Base-by-base conservation (phyloP, 2,797 vertebrate species). In the Synaphobranchus kaupii region DNA sequence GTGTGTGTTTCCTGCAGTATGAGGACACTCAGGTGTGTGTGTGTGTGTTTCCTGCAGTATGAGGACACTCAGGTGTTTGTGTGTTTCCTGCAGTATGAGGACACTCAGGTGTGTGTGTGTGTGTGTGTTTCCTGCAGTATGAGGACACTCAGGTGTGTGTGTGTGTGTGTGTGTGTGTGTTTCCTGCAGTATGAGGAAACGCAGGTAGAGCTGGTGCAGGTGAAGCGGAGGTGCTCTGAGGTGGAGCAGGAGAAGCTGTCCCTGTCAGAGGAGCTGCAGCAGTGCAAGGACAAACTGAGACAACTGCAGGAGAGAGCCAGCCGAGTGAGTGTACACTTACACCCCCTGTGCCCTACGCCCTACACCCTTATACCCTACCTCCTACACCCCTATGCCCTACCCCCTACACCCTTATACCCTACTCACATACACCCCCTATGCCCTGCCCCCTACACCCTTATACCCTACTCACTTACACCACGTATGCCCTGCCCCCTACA, bases 281-380 rank as follows among this genome's bases (percentile, higher is more conserved):
- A 97, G 85, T 98, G 96, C 96, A 98, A 98, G 96, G 96, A 96
- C 88, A 97, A 94, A 93, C 94, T 99, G 96, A 98, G 97, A 94
- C 95, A 97, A 88, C 94, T 98, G 58, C 95, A 97, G 95, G 98
- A 98, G 88, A 99, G 98, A 94, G 97, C 96, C 94, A 96, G 96
- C 91, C 97, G 97, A 92, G 98, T 99, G 94, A 97, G 98, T 89
- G 12, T 48, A 8, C 85, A 48, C 56, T 71, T 85, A 7, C 20
- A 25, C 80, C 47, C 52, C 4, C 1, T 66, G 13, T 71, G 9
- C n/a, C 68, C 52, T 17, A 76, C 15, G 84, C 66, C 52, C 63
- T 84, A 10, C 22, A 31, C 84, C 39, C 39, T 39, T 39, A 39
- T 39, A 39, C 39, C 39, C 39, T 39, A 39, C 39, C 8, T 12